phyloP scores from a whole-genome alignment of 2,113 vertebrate genomes.

The Anguilla rostrata region DNA sequence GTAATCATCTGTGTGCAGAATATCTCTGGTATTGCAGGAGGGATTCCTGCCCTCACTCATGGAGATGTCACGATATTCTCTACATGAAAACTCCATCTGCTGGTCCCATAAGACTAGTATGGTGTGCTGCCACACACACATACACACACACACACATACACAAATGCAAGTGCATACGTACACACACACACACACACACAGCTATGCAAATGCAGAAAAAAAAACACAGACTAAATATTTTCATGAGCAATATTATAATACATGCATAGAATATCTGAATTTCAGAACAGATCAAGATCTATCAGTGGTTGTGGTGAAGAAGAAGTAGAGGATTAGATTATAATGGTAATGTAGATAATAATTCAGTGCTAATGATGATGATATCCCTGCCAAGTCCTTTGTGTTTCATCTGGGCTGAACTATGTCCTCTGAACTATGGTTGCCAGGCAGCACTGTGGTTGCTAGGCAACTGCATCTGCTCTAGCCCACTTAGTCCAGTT shows the following conservation, averaged over 20 bases:
- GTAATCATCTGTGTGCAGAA: too few species aligned
- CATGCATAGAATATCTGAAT: background rate
- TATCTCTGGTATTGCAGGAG: too few species aligned
- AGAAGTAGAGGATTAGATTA: background rate
- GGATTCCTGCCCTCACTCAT: slow-evolving; percentile 41
- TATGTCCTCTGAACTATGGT: slow-evolving; percentile 3
- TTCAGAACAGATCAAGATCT: background rate
- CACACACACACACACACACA: background rate
- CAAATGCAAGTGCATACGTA: background rate
- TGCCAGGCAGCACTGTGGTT: background rate
- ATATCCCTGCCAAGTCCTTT: background rate
- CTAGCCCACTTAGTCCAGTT: background rate
- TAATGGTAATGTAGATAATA: background rate
- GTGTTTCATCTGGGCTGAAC: slow-evolving; percentile 3
- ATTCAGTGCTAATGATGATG: background rate
- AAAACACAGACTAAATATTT: too few species aligned
- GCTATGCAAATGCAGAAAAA: background rate
- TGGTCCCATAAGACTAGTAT: slow-evolving; percentile 43
- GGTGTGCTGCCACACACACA: background rate
- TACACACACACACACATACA: background rate
- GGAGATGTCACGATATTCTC: slow-evolving; percentile 49
- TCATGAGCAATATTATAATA: background rate
- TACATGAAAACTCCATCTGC: slow-evolving; percentile 63
- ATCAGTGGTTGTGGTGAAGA: background rate
- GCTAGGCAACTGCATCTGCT: background rate